Conservation (phyloP, 2,797 vertebrate species). For the Alectoris magna region DNA sequence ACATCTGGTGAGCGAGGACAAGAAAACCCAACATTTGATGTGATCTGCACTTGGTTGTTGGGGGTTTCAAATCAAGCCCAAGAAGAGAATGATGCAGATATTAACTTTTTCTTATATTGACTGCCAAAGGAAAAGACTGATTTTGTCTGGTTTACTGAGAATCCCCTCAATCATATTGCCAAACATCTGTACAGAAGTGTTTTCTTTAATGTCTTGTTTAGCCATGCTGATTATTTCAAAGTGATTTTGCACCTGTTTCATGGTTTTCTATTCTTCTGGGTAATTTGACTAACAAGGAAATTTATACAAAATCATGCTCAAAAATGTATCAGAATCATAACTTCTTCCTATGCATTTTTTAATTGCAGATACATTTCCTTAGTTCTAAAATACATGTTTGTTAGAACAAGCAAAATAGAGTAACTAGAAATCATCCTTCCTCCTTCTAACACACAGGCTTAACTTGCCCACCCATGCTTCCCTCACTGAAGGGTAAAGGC, state of each 20-base stretch:
- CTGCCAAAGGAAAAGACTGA: background rate
- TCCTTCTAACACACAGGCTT: background rate
- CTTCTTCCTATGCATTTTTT: background rate
- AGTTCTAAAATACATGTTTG: background rate
- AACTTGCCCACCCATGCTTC: background rate
- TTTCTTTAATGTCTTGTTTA: background rate
- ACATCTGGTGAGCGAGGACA: background rate
- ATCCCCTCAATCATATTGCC: background rate
- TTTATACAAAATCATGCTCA: background rate
- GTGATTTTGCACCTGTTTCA: constrained; percentile 3
- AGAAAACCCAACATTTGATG: background rate
- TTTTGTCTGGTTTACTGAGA: constrained; percentile 1
- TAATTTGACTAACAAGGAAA: background rate
- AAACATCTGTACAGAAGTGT: background rate
- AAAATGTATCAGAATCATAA: background rate
- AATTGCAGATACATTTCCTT: background rate
- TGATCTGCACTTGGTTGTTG: background rate
- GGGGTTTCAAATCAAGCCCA: background rate
- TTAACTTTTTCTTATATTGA: background rate
- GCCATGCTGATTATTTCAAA: background rate
- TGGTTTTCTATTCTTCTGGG: background rate
- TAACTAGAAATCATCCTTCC: background rate
- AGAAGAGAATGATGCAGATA: background rate
- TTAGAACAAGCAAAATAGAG: background rate
- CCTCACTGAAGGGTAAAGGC: background rate